Percentiles rank a stretch among this genome's conserved stretches.
These are phyloP conservation scores for Semotilus atromaculatus DNA, from an alignment of 2,797 vertebrate genomes.

Conservation along the genomic window DNA sequence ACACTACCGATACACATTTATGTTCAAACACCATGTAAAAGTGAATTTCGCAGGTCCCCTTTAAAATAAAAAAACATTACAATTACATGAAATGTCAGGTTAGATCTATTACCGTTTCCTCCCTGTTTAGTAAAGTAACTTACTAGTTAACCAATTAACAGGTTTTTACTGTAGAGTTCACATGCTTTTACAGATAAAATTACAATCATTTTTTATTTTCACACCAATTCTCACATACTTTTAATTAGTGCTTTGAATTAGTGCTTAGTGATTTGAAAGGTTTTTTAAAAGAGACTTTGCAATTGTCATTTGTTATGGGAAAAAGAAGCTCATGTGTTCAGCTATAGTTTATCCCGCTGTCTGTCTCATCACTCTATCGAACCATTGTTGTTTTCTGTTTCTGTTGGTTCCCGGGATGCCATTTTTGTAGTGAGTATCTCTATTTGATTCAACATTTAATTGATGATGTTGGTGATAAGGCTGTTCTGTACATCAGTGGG, in stretches of 20 bases:
- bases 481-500: background rate
- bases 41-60: too few species aligned
- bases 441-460: slow-evolving; percentile 1
- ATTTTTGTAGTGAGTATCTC: background rate
- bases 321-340: background rate
- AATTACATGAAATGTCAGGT: background rate
- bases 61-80: too few species aligned
- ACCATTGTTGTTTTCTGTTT: slow-evolving; percentile 2
- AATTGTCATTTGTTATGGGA: background rate
- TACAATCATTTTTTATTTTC: background rate
- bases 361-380: slow-evolving; percentile 5
- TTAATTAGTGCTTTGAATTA: background rate
- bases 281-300: background rate
- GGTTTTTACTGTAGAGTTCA: background rate
- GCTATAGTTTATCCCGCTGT: background rate
- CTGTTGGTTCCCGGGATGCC: background rate
- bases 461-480: background rate
- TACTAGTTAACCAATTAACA: background rate
- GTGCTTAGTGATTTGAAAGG: background rate
- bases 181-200: background rate
- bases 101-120: background rate
- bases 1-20: too few species aligned
- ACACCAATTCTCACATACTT: background rate
- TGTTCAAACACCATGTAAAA: too few species aligned
- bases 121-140: background rate